Percentiles rank a stretch among this genome's conserved stretches.
phyloP scores from a whole-genome alignment of 1,140 invertebrate genomes.

The Eurosta solidaginis region DNA sequence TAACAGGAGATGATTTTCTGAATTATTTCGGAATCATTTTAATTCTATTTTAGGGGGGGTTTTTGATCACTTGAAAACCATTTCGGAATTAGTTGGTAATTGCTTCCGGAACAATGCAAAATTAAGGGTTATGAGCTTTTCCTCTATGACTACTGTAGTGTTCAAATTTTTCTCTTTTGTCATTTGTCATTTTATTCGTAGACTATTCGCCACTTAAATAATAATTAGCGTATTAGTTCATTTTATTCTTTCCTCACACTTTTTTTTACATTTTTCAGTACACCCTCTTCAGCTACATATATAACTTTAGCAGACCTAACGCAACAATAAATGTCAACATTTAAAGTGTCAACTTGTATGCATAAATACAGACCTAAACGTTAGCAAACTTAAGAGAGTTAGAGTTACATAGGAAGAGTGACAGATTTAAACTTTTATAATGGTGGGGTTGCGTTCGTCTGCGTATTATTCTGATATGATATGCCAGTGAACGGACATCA shows the following conservation, averaged over 20 bases:
- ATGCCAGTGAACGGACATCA: neutral
- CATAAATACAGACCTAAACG: neutral
- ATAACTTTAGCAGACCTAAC: too few species aligned
- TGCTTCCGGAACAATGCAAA: too few species aligned
- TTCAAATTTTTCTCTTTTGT: neutral
- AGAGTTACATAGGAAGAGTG: too few species aligned
- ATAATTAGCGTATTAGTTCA: neutral
- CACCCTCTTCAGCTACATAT: neutral
- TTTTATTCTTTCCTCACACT: neutral
- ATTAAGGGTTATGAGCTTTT: too few species aligned
- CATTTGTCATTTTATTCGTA: neutral
- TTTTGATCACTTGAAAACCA: too few species aligned
- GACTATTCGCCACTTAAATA: neutral
- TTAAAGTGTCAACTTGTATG: conserved; percentile 25
- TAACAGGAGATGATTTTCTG: too few species aligned
- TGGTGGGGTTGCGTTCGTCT: neutral
- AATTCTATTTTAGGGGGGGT: too few species aligned
- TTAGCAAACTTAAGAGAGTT: too few species aligned
- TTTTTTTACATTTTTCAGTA: neutral
- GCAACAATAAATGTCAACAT: neutral
- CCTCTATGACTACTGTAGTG: too few species aligned
- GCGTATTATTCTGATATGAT: neutral
- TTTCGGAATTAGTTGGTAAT: too few species aligned
- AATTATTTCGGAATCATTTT: too few species aligned
- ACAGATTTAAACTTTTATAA: too few species aligned